Evolutionary conservation across 2,797 vertebrate genomes (phyloP).

Genomic region (Denticeps clupeoides): DNA sequence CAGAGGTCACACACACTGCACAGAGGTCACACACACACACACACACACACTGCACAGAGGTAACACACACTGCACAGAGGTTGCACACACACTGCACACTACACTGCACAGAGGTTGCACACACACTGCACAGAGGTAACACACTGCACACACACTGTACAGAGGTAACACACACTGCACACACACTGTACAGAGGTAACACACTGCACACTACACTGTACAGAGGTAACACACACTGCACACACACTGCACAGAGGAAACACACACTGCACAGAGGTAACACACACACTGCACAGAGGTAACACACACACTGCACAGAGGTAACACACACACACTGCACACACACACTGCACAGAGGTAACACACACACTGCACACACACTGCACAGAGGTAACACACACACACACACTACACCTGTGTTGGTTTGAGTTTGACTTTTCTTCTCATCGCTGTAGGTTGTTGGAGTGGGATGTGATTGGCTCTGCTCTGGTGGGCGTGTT

Average conservation of each 20-base stretch:
- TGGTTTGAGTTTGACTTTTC: neutral
- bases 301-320: neutral
- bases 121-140: neutral
- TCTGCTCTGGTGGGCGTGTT: conserved; percentile 16
- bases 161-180: too few relatives aligned
- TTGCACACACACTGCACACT: neutral
- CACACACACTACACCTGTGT: too few relatives aligned
- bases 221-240: neutral
- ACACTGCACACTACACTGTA: neutral
- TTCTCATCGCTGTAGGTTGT: conserved; percentile 16
- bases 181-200: neutral
- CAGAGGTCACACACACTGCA: neutral
- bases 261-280: too few relatives aligned
- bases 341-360: too few relatives aligned
- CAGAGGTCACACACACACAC: neutral
- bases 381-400: too few relatives aligned
- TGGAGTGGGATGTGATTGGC: conserved; percentile 24
- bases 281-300: neutral
- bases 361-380: too few relatives aligned
- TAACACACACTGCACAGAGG: neutral
- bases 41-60: too few relatives aligned
- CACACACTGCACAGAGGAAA: neutral
- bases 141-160: neutral
- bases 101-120: neutral
- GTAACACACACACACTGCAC: too few relatives aligned